Evolutionary conservation across 2,888 invertebrate genomes (phyloP).

Genomic region (Dasysyrphus albostriatus): DNA sequence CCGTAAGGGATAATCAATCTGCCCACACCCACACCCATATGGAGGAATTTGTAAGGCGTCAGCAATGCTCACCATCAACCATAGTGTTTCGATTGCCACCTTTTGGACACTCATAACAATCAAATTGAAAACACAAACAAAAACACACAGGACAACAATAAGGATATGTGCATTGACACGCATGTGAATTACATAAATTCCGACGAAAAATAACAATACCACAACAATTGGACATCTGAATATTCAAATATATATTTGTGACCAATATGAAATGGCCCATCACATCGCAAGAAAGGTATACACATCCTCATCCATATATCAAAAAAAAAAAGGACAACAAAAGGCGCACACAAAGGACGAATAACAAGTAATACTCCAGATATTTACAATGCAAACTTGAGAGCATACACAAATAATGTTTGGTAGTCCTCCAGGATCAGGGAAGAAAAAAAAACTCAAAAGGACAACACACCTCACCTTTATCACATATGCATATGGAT

Average conservation of each 20-base stretch:
- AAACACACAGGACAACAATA: conserved; percentile 20
- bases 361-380: conserved; percentile 64
- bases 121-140: conserved; percentile 41
- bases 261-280: conserved; percentile 36
- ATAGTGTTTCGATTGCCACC: conserved; percentile 70
- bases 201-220: conserved; percentile 72
- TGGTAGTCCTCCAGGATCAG: conserved; percentile 13
- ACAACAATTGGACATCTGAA: conserved; percentile 61
- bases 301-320: conserved; percentile 43
- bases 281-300: conserved; percentile 37
- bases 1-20: conserved; percentile 48
- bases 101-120: conserved; percentile 66
- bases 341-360: conserved; percentile 49
- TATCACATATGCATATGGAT: neutral
- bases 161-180: conserved; percentile 68
- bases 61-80: conserved; percentile 38
- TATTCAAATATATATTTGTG: conserved; percentile 64
- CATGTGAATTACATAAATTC: conserved; percentile 76
- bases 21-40: conserved; percentile 54
- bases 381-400: conserved; percentile 54
- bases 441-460: conserved; percentile 23
- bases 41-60: conserved; percentile 40
- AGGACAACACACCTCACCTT: conserved; percentile 56
- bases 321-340: conserved; percentile 59
- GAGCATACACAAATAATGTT: conserved; percentile 13